A percentile compares a stretch with the other conserved stretches of the same genome.
Evolutionary conservation across 1,140 invertebrate species (phyloP).

Genomic region (Brachionus paranguensis): DNA sequence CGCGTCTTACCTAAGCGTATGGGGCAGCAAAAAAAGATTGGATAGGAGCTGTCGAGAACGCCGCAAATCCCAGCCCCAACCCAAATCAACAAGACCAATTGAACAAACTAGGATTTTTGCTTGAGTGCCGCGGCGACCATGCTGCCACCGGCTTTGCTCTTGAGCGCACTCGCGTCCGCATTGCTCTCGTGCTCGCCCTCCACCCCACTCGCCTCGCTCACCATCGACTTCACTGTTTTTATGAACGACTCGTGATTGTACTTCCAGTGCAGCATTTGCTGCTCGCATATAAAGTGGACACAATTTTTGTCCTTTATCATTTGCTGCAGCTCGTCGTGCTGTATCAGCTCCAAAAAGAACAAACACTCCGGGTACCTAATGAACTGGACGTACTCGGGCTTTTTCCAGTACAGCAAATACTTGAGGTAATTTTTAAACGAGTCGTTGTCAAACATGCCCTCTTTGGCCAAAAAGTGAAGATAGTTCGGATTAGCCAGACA

Average conservation of each 20-base stretch:
- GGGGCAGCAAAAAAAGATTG: background rate
- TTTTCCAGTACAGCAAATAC: slow-evolving; percentile 40
- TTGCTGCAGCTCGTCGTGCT: slow-evolving; percentile 14
- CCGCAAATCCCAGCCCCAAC: background rate
- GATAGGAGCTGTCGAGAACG: background rate
- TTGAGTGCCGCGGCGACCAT: background rate
- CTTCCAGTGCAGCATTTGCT: slow-evolving; percentile 6
- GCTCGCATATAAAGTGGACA: slow-evolving; percentile 25
- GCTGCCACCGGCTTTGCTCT: background rate
- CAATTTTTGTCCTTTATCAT: background rate
- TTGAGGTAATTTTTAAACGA: slow-evolving; percentile 40
- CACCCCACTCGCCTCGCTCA: background rate
- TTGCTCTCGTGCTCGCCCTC: background rate
- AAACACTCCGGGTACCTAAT: slow-evolving; percentile 38
- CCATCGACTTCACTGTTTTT: background rate
- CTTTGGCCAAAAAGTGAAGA: slow-evolving; percentile 36
- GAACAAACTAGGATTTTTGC: background rate
- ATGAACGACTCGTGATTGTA: background rate
- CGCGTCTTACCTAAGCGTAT: background rate
- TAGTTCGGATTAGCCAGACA: slow-evolving; percentile 39
- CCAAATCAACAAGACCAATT: background rate
- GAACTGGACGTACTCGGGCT: slow-evolving; percentile 33
- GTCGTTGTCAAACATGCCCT: slow-evolving; percentile 15
- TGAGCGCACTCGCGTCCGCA: background rate
- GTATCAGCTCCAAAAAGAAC: slow-evolving; percentile 24